phyloP scores from a whole-genome alignment of 2,113 vertebrate genomes.

The Bettongia penicillata region DNA sequence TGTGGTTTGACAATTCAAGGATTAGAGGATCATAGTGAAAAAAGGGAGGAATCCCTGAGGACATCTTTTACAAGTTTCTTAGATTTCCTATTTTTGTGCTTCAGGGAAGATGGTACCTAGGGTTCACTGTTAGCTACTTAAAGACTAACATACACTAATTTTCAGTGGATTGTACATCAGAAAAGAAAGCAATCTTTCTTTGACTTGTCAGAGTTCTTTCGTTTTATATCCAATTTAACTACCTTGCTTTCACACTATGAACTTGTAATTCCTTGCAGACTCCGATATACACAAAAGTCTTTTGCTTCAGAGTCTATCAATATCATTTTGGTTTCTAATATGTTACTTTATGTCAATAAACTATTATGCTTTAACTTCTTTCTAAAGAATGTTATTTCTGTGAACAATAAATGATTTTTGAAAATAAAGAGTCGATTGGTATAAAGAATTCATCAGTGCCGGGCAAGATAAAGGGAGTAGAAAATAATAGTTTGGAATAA shows the following conservation, averaged over 20 bases:
- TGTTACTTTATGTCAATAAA: conserved; percentile 53
- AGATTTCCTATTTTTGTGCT: conserved; percentile 78
- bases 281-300: conserved; percentile 50
- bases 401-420: conserved; percentile 74
- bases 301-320: conserved; percentile 54
- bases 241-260: conserved; percentile 56
- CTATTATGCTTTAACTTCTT: conserved; percentile 58
- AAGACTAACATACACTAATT: conserved; percentile 80
- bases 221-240: conserved; percentile 74
- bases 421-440: conserved; percentile 45
- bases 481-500: conserved; percentile 75
- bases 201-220: conserved; percentile 58
- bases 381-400: conserved; percentile 69
- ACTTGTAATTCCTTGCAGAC: conserved; percentile 70
- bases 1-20: conserved; percentile 82
- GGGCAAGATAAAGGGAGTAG: conserved; percentile 70
- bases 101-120: conserved; percentile 77
- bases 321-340: conserved; percentile 65
- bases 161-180: conserved; percentile 70
- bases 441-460: conserved; percentile 58
- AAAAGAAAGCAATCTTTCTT: conserved; percentile 66
- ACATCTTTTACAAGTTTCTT: conserved; percentile 81
- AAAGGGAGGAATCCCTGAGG: conserved; percentile 82
- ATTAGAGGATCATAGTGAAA: conserved; percentile 83
- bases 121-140: conserved; percentile 78